Percentiles rank a stretch among this genome's conserved stretches.
phyloP scores from a whole-genome alignment of 2,888 invertebrate species.

The Phragmatobia fuliginosa region DNA sequence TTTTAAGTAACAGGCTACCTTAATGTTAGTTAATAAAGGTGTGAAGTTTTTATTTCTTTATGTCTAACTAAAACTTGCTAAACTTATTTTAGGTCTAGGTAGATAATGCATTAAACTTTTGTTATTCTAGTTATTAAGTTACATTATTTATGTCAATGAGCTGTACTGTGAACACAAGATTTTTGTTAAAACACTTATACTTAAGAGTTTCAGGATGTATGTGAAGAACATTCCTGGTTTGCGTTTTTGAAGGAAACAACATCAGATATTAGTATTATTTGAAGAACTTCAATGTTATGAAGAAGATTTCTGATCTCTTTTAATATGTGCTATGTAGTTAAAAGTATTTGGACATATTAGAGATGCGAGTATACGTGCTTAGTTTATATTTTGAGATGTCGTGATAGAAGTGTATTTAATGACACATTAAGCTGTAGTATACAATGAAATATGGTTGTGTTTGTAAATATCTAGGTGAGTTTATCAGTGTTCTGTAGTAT shows the following conservation, averaged over 20 bases:
- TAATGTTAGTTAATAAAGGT: constrained; percentile 47
- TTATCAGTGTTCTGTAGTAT: too few relatives aligned
- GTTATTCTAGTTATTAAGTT: background rate
- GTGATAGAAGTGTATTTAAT: too few relatives aligned
- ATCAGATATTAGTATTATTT: background rate
- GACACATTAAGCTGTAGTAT: too few relatives aligned
- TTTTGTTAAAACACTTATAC: background rate
- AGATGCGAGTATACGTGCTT: too few relatives aligned
- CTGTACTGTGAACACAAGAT: background rate
- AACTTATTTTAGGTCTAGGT: background rate
- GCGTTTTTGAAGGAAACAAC: background rate
- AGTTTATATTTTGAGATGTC: too few relatives aligned
- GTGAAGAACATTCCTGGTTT: background rate
- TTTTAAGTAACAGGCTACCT: constrained; percentile 42
- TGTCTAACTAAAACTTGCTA: background rate
- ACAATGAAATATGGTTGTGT: too few relatives aligned
- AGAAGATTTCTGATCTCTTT: background rate
- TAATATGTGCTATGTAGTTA: background rate
- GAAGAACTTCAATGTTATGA: background rate
- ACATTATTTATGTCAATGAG: too few relatives aligned
- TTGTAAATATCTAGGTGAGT: background rate
- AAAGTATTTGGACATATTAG: too few relatives aligned
- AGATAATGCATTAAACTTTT: background rate
- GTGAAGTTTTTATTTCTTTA: constrained; percentile 7
- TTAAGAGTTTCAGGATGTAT: background rate